Evolutionary conservation across 2,888 invertebrate species (phyloP), one percentile per base, ranked within the genome.

Genomic region (Deilephila porcellus): DNA sequence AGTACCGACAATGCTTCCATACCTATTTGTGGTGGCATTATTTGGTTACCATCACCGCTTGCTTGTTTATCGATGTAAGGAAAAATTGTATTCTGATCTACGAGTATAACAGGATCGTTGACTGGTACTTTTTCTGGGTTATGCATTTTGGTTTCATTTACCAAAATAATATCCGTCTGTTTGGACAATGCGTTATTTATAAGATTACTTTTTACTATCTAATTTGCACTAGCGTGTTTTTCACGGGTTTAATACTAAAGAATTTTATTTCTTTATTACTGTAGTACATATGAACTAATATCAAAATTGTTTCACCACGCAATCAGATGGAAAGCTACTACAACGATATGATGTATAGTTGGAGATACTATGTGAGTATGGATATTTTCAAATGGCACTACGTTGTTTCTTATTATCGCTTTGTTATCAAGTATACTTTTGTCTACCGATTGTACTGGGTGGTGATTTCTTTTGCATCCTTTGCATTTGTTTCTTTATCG

Each of bases 321-420:
- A 81, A 83, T 83, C 92, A 94, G 93, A 91, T 92, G 93, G 93
- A 93, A 91, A 85, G 88, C 77, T 92, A 92, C 92, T 93, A 88
- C 93, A 93, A 92, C 86, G 92, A 93, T 84, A 87, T 93, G 85
- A 87, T 93, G 85, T 93, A 93, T 91, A 93, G 92, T 87, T 93
- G 93, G 93, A 84, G 91, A 74, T 93, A 93, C 81, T 93, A 93
- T 82, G 93, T 93, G 83, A 93, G 93, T 93, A 93, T 86, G 71
- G 78, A 78, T 78, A 79, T 78, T 74, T 76, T 73, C 62, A 75
- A 74, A 73, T 76, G 67, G 64, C 37, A 37, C 59, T 59, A 25
- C 34, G 32, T 29, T 53, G 53, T 72, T 7, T 71, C 67, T 67
- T 45, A 67, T 20, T 75, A 71, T 52, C 78, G 76, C 73, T 76